Base-by-base conservation (phyloP, 2,797 vertebrate genomes). In the Lateolabrax maculatus region DNA sequence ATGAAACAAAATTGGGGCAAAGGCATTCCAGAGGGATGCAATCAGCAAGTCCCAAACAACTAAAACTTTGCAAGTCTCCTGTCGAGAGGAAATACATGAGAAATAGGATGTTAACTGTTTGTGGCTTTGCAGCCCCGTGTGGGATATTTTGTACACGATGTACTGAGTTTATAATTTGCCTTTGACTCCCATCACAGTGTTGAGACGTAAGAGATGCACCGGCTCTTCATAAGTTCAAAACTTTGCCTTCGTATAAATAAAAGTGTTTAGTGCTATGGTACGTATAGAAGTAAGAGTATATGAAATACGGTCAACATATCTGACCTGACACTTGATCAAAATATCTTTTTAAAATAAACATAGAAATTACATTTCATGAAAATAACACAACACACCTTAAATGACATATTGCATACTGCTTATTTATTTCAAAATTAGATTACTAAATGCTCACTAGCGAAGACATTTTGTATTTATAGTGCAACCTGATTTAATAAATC, bases 1-100 rank as follows among this genome's bases (percentile, higher is more conserved):
- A 82, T 68, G 18, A 76, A 73, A 60, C 49, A 64, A 80, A 91
- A 90, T 1, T 77, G 64, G 82, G 81, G 39, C 80, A 82, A 53
- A 71, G 39, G 55, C 66, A 31, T 83, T 87, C 87, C 64, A 57
- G 15, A 58, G 77, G 83, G 76, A 83, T 51, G 16, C 49, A 48
- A 55, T 73, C 49, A 62, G 69, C 49, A 53, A 71, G 27, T 71
- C 77, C 65, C 68, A 80, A 31, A 75, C 71, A 80, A 73, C 48
- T 52, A 23, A 80, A 82, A 79, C 31, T 70, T 49, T 66, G 31
- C 56, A 69, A 52, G 51, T 78, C 55, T 67, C 52, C 62, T 27
- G 34, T 61, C 80, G 25, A 65, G 9, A 79, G 51, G 49, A 76
- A 64, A 63, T 21, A 55, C 46, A 73, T 16, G 29, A 79, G 48